Conservation (phyloP, 2,888 invertebrate genomes). For the Euproctis similis region DNA sequence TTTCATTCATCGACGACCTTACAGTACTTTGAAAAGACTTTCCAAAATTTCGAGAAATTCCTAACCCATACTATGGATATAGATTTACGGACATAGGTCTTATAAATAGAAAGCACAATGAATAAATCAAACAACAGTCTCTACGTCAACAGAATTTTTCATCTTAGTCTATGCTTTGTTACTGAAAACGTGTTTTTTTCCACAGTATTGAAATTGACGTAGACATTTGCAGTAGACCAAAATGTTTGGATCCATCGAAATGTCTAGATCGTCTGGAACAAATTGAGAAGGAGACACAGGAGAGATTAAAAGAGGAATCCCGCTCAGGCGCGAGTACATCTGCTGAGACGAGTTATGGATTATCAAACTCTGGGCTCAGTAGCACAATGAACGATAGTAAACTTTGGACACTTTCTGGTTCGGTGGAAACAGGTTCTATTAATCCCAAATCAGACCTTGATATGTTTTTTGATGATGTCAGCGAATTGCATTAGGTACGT, state of each 20-base stretch:
- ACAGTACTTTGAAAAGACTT: no score
- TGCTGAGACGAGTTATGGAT: no score
- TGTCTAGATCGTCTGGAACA: conserved; percentile 58
- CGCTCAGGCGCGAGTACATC: conserved; percentile 5
- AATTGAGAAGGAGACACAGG: conserved; percentile 58
- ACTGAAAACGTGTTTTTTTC: no score
- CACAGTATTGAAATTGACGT: conserved; percentile 60
- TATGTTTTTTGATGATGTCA: conserved; percentile 8
- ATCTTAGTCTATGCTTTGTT: no score
- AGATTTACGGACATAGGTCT: no score
- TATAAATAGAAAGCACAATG: no score
- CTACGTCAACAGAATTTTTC: no score
- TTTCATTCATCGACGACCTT: no score
- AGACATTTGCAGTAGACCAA: conserved; percentile 44
- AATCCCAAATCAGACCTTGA: conserved; percentile 7
- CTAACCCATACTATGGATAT: no score
- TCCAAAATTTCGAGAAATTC: no score
- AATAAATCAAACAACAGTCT: no score
- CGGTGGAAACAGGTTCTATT: conserved; percentile 3
- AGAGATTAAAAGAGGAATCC: conserved; percentile 37
- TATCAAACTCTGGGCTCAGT: conserved; percentile 7
- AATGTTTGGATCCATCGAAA: conserved; percentile 40
- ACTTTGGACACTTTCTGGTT: conserved; percentile 17
- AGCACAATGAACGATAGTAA: conserved; percentile 31
- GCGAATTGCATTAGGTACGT: conserved; percentile 12